These are phyloP conservation scores for Sericinus montela DNA, from an alignment of 2,888 invertebrate genomes.

Conservation along the genomic window DNA sequence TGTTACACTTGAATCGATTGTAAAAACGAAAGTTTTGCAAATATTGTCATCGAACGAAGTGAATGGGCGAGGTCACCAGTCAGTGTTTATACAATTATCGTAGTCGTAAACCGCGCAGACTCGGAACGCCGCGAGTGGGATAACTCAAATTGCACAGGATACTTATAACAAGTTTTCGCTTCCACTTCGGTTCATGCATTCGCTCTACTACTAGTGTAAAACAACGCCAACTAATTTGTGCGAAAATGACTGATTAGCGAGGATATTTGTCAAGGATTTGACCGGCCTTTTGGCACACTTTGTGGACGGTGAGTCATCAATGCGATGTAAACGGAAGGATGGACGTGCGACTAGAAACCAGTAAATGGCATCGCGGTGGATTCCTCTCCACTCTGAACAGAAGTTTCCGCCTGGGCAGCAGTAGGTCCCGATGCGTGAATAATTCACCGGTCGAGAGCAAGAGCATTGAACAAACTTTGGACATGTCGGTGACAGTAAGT, in stretches of 20 bases:
- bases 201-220: constrained; percentile 24
- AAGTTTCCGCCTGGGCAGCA: constrained; percentile 64
- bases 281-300: constrained; percentile 25
- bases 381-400: constrained; percentile 69
- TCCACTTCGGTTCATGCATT: constrained; percentile 24
- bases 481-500: constrained; percentile 50
- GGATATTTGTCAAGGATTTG: not conserved
- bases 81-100: constrained; percentile 23
- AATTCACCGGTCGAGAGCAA: constrained; percentile 49
- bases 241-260: not conserved
- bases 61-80: constrained; percentile 55
- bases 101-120: constrained; percentile 41
- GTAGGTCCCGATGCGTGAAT: constrained; percentile 48
- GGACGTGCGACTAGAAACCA: constrained; percentile 64
- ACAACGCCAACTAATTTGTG: constrained; percentile 4
- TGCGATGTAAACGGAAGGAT: constrained; percentile 66
- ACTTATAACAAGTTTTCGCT: constrained; percentile 33
- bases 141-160: constrained; percentile 34
- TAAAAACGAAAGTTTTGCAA: constrained; percentile 33
- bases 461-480: constrained; percentile 46
- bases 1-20: constrained; percentile 38
- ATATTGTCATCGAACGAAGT: constrained; percentile 31
- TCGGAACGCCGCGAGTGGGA: constrained; percentile 39
- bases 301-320: constrained; percentile 57
- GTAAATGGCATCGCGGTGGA: constrained; percentile 69